Evolutionary conservation across 2,113 vertebrate species (phyloP).

Genomic region (Rhabdornis inornatus): DNA sequence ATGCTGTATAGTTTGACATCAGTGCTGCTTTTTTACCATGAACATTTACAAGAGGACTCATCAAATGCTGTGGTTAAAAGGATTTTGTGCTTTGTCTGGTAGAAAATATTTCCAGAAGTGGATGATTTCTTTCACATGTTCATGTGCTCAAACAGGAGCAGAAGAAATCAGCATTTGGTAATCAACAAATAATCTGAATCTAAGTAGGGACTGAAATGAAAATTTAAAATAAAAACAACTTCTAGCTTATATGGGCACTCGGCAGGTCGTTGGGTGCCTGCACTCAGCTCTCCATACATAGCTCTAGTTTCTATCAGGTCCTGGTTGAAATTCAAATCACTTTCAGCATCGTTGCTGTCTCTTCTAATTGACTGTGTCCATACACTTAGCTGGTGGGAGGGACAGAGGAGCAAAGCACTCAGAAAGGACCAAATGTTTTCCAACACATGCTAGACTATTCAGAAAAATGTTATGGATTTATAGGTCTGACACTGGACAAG

Average conservation of each 20-base stretch:
- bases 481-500: neutral
- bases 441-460: neutral
- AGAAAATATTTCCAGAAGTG: neutral
- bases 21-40: neutral
- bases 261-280: neutral
- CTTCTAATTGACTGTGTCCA: neutral
- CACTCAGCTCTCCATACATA: neutral
- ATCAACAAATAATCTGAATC: neutral
- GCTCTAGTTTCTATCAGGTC: neutral
- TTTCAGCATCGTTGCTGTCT: neutral
- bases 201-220: neutral
- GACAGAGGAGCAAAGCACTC: neutral
- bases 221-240: neutral
- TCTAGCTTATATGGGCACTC: neutral
- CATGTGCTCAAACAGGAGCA: neutral
- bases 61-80: neutral
- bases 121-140: neutral
- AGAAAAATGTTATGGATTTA: neutral
- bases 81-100: neutral
- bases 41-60: neutral
- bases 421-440: neutral
- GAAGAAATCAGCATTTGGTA: neutral
- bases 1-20: neutral
- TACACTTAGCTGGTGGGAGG: neutral
- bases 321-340: conserved; percentile 37